These are phyloP conservation scores for Potorous gilbertii DNA, from an alignment of 2,797 vertebrate species.

Conservation along the genomic window DNA sequence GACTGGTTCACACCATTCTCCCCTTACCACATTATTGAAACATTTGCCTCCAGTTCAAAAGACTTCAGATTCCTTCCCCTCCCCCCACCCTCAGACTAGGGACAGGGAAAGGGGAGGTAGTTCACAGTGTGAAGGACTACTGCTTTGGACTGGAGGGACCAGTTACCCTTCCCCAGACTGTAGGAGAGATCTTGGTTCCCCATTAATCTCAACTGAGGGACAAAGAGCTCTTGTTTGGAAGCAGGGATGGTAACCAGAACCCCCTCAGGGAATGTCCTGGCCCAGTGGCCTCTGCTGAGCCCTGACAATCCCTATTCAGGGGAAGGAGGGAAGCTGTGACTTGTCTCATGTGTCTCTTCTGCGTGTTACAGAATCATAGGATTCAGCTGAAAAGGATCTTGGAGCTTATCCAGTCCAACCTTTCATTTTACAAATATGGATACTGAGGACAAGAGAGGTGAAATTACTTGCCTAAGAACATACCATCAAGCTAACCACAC, in stretches of 20 bases:
- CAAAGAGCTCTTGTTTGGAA: constrained; percentile 1
- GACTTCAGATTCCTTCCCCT: not conserved
- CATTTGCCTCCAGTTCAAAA: not conserved
- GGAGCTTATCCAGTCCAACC: not conserved
- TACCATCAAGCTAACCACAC: not conserved
- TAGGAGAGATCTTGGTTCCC: not conserved
- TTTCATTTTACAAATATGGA: not conserved
- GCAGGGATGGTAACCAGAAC: not conserved
- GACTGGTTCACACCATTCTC: not conserved
- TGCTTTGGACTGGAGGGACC: not conserved
- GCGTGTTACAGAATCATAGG: not conserved
- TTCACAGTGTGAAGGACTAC: not conserved
- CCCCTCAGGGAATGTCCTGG: constrained; percentile 1
- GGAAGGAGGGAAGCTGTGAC: not conserved
- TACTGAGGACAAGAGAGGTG: not conserved
- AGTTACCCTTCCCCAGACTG: not conserved
- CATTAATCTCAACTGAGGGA: not conserved
- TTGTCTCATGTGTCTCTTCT: not conserved
- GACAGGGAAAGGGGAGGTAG: not conserved
- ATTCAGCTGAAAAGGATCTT: not conserved
- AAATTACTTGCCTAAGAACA: not conserved
- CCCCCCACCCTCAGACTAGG: not conserved
- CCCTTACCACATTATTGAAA: not conserved
- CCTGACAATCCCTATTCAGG: not conserved
- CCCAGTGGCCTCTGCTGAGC: not conserved